phyloP scores from a whole-genome alignment of 2,888 invertebrate genomes.

The Melanotus villosus region DNA sequence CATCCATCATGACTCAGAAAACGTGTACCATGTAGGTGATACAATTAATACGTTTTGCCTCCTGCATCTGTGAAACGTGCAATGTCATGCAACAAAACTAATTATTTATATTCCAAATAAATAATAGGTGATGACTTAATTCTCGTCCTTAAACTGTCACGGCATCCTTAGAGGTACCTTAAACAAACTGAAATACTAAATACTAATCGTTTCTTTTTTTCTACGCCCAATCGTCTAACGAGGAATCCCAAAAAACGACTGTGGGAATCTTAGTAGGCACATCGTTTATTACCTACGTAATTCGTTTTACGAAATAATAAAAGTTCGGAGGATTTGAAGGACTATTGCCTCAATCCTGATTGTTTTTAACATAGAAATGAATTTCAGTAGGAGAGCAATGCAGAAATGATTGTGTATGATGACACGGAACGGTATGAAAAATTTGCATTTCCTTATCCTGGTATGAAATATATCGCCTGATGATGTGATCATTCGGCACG shows the following conservation, averaged over 20 bases:
- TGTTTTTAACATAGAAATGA: too few relatives aligned
- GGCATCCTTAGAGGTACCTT: constrained; percentile 2
- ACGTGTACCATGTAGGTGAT: constrained; percentile 40
- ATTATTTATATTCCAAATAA: constrained; percentile 32
- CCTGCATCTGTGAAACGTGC: constrained; percentile 10
- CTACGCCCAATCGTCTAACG: constrained; percentile 1
- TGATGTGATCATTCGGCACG: constrained; percentile 60
- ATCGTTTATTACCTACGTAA: constrained; percentile 20
- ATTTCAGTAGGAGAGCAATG: neutral
- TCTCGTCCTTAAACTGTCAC: constrained; percentile 31
- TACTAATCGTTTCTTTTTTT: too few relatives aligned
- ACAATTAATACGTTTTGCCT: constrained; percentile 31
- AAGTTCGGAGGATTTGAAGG: constrained; percentile 12
- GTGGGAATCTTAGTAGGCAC: constrained; percentile 18
- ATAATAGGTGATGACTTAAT: constrained; percentile 27
- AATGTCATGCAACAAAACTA: constrained; percentile 22
- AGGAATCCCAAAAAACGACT: constrained; percentile 15
- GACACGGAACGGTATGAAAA: constrained; percentile 36
- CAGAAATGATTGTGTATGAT: neutral
- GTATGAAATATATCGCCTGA: constrained; percentile 61
- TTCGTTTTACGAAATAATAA: constrained; percentile 6
- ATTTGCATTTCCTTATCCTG: constrained; percentile 48
- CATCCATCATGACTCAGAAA: constrained; percentile 34
- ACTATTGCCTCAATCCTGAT: constrained; percentile 20
- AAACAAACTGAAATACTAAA: too few relatives aligned